Conservation (phyloP, 2,113 vertebrate species). For the Acanthisitta chloris region DNA sequence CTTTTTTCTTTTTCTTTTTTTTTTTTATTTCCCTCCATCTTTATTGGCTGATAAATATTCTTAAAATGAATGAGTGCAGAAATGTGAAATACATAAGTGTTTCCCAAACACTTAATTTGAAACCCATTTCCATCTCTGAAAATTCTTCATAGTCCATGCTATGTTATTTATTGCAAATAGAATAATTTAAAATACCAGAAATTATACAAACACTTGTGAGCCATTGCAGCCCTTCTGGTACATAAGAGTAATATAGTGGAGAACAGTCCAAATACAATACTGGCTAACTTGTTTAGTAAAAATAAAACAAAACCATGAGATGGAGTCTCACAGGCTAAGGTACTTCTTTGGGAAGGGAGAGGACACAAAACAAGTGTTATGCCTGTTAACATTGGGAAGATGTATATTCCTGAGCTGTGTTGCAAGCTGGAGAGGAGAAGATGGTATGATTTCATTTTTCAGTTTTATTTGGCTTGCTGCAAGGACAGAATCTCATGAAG, state of each 20-base stretch:
- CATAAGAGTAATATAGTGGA: neutral
- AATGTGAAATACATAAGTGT: neutral
- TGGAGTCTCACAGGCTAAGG: neutral
- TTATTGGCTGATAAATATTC: neutral
- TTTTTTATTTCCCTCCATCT: neutral
- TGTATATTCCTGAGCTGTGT: neutral
- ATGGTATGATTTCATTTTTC: neutral
- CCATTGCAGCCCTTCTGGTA: neutral
- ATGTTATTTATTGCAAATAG: neutral
- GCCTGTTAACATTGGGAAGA: neutral
- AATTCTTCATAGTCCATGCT: neutral
- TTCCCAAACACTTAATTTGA: neutral
- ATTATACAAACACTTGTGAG: neutral
- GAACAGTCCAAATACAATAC: neutral
- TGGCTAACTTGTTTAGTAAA: neutral
- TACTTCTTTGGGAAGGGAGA: neutral
- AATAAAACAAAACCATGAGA: neutral
- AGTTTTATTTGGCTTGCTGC: neutral
- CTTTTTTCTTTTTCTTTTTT: too few relatives aligned
- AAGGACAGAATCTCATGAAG: neutral
- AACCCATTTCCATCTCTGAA: neutral
- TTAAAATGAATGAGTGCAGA: neutral
- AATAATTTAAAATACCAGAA: neutral
- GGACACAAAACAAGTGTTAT: neutral
- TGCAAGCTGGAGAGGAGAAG: neutral